phyloP scores from a whole-genome alignment of 2,113 vertebrate species.

The Coracopsis vasa region DNA sequence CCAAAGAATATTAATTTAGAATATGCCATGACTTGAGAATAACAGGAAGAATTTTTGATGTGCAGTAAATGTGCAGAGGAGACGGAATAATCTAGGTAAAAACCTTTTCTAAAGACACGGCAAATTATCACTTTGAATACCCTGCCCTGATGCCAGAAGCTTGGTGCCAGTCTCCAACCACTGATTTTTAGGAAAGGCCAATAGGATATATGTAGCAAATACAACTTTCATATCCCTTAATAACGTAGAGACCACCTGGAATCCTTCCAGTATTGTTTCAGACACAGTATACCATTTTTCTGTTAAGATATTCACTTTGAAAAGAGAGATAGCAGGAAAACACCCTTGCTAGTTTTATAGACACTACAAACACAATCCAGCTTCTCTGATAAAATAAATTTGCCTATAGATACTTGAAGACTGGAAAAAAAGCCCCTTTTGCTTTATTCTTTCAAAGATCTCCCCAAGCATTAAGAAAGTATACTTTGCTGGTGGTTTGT shows the following conservation, averaged over 20 bases:
- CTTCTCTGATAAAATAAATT: constrained; percentile 10
- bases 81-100: background rate
- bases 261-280: background rate
- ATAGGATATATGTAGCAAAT: background rate
- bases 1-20: background rate
- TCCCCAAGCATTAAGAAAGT: background rate
- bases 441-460: background rate
- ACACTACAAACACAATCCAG: background rate
- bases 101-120: background rate
- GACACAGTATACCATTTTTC: background rate
- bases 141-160: background rate
- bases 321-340: constrained; percentile 7
- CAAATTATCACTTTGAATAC: background rate
- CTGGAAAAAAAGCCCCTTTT: background rate
- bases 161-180: background rate
- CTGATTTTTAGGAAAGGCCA: background rate
- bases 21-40: background rate
- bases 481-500: background rate
- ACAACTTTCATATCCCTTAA: background rate
- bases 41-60: background rate
- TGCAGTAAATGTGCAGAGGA: background rate
- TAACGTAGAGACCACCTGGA: background rate
- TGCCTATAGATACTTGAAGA: background rate
- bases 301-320: background rate
- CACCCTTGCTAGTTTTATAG: constrained; percentile 23